Evolutionary conservation across 2,888 invertebrate genomes (phyloP).

Genomic region (Cerastis leucographa): DNA sequence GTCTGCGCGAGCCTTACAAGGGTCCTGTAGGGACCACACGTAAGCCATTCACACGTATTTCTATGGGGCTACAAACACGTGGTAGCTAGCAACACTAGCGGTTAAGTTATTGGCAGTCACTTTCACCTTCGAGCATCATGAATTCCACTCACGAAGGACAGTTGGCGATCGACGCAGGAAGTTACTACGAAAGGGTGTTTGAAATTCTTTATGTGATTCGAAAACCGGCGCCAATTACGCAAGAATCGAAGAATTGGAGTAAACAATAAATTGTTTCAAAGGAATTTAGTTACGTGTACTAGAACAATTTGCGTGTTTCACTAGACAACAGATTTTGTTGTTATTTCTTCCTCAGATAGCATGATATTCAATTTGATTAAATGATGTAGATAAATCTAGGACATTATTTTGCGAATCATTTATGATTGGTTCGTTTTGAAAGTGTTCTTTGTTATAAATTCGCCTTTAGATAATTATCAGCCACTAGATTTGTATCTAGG

Average conservation of each 20-base stretch:
- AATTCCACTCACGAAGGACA: conserved; percentile 78
- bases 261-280: conserved; percentile 39
- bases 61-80: conserved; percentile 65
- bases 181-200: conserved; percentile 69
- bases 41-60: conserved; percentile 70
- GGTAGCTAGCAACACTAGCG: conserved; percentile 64
- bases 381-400: conserved; percentile 17
- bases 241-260: conserved; percentile 57
- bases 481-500: no score
- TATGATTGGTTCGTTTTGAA: background rate
- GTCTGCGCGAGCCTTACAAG: conserved; percentile 13
- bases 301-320: background rate
- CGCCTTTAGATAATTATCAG: background rate
- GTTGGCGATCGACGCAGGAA: conserved; percentile 75
- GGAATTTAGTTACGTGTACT: conserved; percentile 16
- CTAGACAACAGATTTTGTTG: conserved; percentile 21
- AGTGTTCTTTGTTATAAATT: conserved; percentile 22
- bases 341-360: conserved; percentile 28
- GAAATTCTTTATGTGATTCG: conserved; percentile 74
- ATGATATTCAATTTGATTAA: conserved; percentile 13
- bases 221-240: conserved; percentile 71
- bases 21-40: conserved; percentile 70
- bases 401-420: conserved; percentile 27
- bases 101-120: conserved; percentile 73
- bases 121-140: conserved; percentile 80